A percentile compares a stretch with the other conserved stretches of the same genome.
These are phyloP conservation scores for Epirrhoe tristata DNA, from an alignment of 2,888 invertebrate genomes.

Conservation along the genomic window DNA sequence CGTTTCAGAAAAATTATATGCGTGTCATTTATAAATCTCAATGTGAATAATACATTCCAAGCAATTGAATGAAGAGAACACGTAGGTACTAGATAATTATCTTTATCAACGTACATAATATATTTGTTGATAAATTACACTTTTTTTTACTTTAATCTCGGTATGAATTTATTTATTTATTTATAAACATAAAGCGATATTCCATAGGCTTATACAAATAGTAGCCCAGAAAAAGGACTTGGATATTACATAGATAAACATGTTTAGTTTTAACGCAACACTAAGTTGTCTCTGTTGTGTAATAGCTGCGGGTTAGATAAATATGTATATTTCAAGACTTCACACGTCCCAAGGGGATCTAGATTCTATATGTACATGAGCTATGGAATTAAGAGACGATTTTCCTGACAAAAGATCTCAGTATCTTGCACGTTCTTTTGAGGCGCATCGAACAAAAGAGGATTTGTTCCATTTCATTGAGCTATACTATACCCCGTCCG, in stretches of 20 bases:
- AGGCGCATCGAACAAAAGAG: constrained; percentile 23
- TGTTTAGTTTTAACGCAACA: neutral
- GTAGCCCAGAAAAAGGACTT: neutral
- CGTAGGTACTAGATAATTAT: no score
- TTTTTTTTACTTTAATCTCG: no score
- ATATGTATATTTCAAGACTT: constrained; percentile 11
- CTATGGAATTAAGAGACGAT: constrained; percentile 1
- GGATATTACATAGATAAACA: neutral
- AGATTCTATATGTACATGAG: neutral
- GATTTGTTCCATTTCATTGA: constrained; percentile 22
- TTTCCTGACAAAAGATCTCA: constrained; percentile 16
- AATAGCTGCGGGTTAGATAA: constrained; percentile 9
- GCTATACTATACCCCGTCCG: constrained; percentile 1
- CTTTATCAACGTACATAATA: no score
- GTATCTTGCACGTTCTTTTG: constrained; percentile 11
- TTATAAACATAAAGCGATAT: no score
- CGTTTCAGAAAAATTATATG: no score
- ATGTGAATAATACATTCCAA: no score
- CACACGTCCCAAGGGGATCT: constrained; percentile 10
- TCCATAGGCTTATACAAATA: no score
- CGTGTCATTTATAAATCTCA: no score
- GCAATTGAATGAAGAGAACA: no score
- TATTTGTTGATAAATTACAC: no score
- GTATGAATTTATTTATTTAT: no score
- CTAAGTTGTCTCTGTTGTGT: neutral